Evolutionary conservation across 2,797 vertebrate species (phyloP), one percentile per base, ranked within the genome.

Genomic region (Myotis planiceps): DNA sequence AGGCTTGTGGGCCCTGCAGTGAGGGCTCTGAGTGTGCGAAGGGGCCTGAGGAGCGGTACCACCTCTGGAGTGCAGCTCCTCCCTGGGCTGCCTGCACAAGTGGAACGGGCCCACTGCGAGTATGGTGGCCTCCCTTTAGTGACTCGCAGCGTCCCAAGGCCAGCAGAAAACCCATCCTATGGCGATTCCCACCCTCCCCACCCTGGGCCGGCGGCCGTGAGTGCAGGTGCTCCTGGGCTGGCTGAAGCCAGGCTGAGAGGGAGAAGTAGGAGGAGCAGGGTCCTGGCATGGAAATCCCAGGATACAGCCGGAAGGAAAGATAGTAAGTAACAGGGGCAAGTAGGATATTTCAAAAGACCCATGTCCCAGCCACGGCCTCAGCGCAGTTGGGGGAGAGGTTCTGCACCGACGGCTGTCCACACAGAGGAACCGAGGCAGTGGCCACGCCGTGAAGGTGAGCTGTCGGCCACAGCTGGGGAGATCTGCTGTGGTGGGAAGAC

Each of bases 181-280:
- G 15, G 2, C 32, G 15, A 3, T 3, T 5, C 21, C 25, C 0
- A 2, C 49, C 58, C 42, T 0, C 34, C n/a, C 23, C 39, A 0
- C 0, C 2, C 32, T 39, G 39, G 53, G 25, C 13, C 0, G 0
- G 3, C 23, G 15, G 53, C 27, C 37, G 6, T 4, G 25, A n/a
- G 10, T 3, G 1, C 9, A 0, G 5, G 19, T 16, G 18, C 10
- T 37, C n/a, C 39, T 1, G 5, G 32, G 13, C 51, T 0, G 3
- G 49, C 23, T 12, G 58, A 27, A n/a, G 10, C 13, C 42, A 13
- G 42, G 34, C 55, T 6, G 29, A 32, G 68, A 32, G 53, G 37
- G 10, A 32, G 37, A 72, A 2, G 72, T 34, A 21, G 55, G 13
- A 69, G 68, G 7, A 39, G 15, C 1, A 2, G 27, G 65, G 69